These are phyloP conservation scores for Onychomys arenicola DNA, from an alignment of 2,797 vertebrate genomes.

Conservation along the genomic window DNA sequence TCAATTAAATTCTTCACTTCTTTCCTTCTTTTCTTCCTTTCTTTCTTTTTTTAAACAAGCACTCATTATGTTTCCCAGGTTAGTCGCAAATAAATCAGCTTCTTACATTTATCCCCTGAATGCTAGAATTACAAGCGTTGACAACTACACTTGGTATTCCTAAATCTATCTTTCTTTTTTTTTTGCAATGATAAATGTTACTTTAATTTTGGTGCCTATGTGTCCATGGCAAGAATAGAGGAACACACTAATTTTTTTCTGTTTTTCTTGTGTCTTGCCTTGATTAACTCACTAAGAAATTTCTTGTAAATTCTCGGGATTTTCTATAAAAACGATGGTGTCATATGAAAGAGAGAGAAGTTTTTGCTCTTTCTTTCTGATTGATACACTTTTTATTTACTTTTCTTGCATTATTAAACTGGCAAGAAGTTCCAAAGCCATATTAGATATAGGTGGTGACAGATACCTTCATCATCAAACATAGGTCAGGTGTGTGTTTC, in stretches of 20 bases:
- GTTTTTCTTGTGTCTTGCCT: neutral
- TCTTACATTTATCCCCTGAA: neutral
- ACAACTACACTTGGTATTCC: neutral
- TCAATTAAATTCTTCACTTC: neutral
- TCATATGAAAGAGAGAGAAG: neutral
- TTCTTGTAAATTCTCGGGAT: neutral
- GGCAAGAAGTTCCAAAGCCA: neutral
- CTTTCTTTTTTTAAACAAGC: neutral
- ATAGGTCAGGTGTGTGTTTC: neutral
- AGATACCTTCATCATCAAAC: neutral
- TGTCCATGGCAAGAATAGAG: neutral
- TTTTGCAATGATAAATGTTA: neutral
- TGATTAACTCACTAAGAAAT: neutral
- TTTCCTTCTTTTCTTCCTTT: neutral
- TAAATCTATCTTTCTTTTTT: neutral
- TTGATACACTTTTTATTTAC: neutral
- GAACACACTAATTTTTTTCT: neutral
- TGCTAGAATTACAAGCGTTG: neutral
- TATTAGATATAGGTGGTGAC: neutral
- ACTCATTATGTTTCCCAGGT: neutral
- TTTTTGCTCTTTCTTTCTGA: constrained; percentile 4
- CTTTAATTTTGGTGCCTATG: neutral
- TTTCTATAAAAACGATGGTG: neutral
- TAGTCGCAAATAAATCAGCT: neutral
- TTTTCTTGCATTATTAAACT: neutral